Base-by-base conservation (phyloP, 2,113 vertebrate genomes). In the Pyrgilauda ruficollis region DNA sequence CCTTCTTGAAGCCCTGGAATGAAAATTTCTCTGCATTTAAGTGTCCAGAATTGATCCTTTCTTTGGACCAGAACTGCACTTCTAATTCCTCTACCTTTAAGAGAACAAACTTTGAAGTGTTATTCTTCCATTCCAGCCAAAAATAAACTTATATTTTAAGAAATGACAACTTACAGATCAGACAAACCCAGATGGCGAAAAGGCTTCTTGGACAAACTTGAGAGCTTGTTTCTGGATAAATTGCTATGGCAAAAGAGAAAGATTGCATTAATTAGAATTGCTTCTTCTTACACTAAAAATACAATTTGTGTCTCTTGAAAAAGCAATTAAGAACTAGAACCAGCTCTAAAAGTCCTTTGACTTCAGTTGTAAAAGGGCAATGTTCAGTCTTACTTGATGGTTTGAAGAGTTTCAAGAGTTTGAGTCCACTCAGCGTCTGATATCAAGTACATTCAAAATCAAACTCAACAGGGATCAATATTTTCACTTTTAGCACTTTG, bases 201-300 rank as follows among this genome's bases (percentile, higher is more conserved):
- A 91, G 98, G 98, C 97, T 98, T 99, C 98, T 99, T 99, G 94
- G 98, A 99, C 93, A 99, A 98, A 72, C 98, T 98, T 10, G 99
- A 98, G 97, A 99, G 97, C 96, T 99, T 99, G 97, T 99, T 99
- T 97, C 99, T 98, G 95, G 99, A 99, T 77, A 99, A 98, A 97
- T 99, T 99, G 97, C 99, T 99, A 97, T 14, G 96, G 98, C 58
- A 84, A 96, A 98, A 97, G 17, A 97, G 46, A 84, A 97, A 96
- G 72, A 86, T n/a, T 91, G 53, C 70, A 91, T 95, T 92, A 93
- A 95, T 94, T 96, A 96, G 72, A 73, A 84, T 55, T 66, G 20
- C 8, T 86, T 41, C 73, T 94, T 72, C 79, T 94, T 68, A 89
- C 19, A 77, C 52, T 39, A 24, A 90, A 91, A 91, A 74, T 73